Evolutionary conservation across 2,888 invertebrate species (phyloP), one percentile per base, ranked within the genome.

Genomic region (Tinea semifulvella): DNA sequence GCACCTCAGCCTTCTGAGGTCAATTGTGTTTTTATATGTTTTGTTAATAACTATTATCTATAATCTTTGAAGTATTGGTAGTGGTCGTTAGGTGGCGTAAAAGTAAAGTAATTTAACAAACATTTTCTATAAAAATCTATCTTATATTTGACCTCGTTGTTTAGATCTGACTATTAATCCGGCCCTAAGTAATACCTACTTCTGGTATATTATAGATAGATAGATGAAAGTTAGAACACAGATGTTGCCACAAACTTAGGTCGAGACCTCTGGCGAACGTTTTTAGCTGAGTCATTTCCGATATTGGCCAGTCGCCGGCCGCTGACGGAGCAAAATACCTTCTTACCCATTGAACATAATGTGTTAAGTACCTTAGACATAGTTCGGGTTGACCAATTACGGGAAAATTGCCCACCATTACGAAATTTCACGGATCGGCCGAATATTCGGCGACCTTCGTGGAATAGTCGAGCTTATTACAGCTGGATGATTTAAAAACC

Each of bases 201-300:
- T 25, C 8, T 25, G 6, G 25, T 25, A 25, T 6, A 7, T 7
- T 25, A 7, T 8, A 25, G 6, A 25, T 8, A 25, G 25, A n/a
- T n/a, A n/a, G n/a, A 10, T 31, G 11, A 14, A 31, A 31, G 31
- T 31, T 31, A 13, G 31, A 31, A 31, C 31, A 31, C 31, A 31
- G 31, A 31, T 31, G 31, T 31, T 31, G 31, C 31, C 31, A 31
- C 31, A 14, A 31, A 31, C 31, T 31, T 31, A 31, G 31, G 31
- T 31, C 31, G 31, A 14, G 14, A 31, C 31, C 31, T 31, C 31
- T 31, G 11, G 31, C 31, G 14, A 31, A 31, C 31, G 31, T 31
- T 38, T 38, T 38, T 38, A 17, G 40, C 40, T 40, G 20, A 20
- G 22, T 40, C 40, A 40, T 40, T 40, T 40, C 22, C 40, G 40